Conservation (phyloP, 2,797 vertebrate genomes). For the Poliocrania exsul region DNA sequence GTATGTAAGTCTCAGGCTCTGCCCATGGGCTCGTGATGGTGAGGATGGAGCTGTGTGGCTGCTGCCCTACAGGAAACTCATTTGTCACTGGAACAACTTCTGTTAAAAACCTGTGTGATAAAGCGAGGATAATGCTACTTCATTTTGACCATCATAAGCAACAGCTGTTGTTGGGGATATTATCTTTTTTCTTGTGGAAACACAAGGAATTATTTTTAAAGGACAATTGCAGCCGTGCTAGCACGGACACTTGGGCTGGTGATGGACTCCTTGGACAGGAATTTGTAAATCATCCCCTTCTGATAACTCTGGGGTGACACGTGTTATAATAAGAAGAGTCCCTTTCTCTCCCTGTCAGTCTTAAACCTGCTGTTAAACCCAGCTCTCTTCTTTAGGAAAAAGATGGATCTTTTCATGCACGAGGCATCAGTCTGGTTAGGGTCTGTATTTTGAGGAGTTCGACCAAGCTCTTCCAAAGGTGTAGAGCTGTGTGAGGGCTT, state of each 20-base stretch:
- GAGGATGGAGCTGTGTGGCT: fast-evolving
- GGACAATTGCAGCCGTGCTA: fast-evolving
- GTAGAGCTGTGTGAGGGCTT: background rate
- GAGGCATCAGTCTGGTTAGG: background rate
- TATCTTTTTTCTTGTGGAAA: background rate
- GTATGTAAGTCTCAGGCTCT: background rate
- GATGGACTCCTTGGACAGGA: background rate
- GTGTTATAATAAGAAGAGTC: background rate
- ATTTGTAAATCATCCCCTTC: background rate
- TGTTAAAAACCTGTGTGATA: background rate
- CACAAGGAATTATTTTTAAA: background rate
- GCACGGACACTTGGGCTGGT: background rate
- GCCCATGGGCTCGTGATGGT: fast-evolving
- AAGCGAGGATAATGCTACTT: background rate
- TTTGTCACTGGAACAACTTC: background rate
- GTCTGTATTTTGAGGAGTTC: background rate
- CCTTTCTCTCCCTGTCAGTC: fast-evolving
- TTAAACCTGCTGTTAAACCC: background rate
- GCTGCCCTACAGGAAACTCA: background rate
- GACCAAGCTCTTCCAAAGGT: background rate
- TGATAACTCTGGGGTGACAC: fast-evolving
- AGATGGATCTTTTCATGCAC: fast-evolving
- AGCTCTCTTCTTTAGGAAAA: background rate
- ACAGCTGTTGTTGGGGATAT: background rate
- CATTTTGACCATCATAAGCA: background rate